Evolutionary conservation across 2,888 invertebrate genomes (phyloP).

Genomic region (Xanthostigma xanthostigma): DNA sequence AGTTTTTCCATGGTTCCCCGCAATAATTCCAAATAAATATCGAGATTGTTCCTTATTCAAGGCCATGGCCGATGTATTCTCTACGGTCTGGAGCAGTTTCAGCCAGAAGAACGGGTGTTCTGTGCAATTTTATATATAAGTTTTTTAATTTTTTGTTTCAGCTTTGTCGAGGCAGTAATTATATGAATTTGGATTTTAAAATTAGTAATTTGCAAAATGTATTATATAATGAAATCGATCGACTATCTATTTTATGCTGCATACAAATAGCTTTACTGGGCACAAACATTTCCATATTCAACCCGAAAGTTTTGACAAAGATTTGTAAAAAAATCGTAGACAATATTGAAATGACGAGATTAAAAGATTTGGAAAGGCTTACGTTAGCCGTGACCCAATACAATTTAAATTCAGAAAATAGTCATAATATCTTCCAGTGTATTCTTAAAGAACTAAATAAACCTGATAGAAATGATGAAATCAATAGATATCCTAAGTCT

Average conservation of each 20-base stretch:
- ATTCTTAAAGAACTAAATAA: conserved; percentile 35
- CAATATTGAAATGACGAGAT: conserved; percentile 33
- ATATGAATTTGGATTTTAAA: conserved; percentile 27
- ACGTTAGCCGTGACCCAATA: conserved; percentile 45
- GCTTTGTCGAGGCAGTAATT: conserved; percentile 41
- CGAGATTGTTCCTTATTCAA: too few relatives aligned
- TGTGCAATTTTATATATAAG: too few relatives aligned
- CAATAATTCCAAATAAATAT: too few relatives aligned
- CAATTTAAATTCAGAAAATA: conserved; percentile 35
- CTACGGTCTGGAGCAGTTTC: too few relatives aligned
- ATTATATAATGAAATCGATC: conserved; percentile 36
- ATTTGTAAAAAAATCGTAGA: conserved; percentile 36
- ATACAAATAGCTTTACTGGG: conserved; percentile 51
- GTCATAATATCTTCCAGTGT: conserved; percentile 30
- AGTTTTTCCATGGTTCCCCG: too few relatives aligned
- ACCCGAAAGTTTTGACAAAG: conserved; percentile 29
- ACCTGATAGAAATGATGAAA: conserved; percentile 37
- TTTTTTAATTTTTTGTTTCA: conserved; percentile 13
- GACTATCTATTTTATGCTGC: conserved; percentile 44
- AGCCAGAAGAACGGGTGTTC: too few relatives aligned
- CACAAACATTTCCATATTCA: conserved; percentile 33
- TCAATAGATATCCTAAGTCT: conserved; percentile 39
- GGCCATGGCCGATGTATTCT: too few relatives aligned
- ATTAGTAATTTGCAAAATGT: conserved; percentile 36
- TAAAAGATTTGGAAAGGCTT: conserved; percentile 65